Percentiles rank a stretch among this genome's conserved stretches.
Conservation (phyloP, 2,113 vertebrate genomes). For the Leucopsar rothschildi region DNA sequence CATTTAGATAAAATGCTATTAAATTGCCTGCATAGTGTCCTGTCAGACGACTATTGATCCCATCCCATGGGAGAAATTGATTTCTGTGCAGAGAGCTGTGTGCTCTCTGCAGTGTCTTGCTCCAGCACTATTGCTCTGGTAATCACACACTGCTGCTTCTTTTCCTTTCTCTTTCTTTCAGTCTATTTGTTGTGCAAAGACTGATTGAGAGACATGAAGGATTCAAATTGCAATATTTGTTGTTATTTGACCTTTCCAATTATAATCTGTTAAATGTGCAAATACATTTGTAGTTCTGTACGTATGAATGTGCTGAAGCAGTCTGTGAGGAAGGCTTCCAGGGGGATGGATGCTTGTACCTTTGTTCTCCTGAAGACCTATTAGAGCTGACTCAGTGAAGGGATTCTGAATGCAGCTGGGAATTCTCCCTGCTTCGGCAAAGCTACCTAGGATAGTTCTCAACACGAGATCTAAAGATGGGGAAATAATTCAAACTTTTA, state of each 20-base stretch:
- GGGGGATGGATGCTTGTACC: neutral
- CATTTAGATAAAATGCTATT: constrained; percentile 63
- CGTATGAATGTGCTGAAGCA: neutral
- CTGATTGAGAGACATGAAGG: neutral
- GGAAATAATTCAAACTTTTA: neutral
- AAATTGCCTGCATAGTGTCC: constrained; percentile 55
- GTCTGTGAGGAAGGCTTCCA: neutral
- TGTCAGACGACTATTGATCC: constrained; percentile 61
- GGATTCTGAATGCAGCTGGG: neutral
- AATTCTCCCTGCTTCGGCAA: neutral
- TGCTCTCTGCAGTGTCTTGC: constrained; percentile 5
- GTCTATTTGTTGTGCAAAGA: neutral
- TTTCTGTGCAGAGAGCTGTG: constrained; percentile 28
- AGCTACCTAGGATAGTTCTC: neutral
- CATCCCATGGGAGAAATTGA: constrained; percentile 50
- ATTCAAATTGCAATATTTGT: constrained; percentile 17
- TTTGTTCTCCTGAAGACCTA: neutral
- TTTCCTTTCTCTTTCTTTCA: neutral
- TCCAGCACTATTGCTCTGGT: neutral
- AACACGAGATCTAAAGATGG: neutral
- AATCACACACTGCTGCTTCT: constrained; percentile 3
- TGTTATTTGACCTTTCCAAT: constrained; percentile 5
- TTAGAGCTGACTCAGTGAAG: neutral
- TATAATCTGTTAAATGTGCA: constrained; percentile 31
- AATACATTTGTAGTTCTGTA: neutral